Evolutionary conservation across 2,797 vertebrate genomes (phyloP).

Genomic region (Anguilla pacifica): DNA sequence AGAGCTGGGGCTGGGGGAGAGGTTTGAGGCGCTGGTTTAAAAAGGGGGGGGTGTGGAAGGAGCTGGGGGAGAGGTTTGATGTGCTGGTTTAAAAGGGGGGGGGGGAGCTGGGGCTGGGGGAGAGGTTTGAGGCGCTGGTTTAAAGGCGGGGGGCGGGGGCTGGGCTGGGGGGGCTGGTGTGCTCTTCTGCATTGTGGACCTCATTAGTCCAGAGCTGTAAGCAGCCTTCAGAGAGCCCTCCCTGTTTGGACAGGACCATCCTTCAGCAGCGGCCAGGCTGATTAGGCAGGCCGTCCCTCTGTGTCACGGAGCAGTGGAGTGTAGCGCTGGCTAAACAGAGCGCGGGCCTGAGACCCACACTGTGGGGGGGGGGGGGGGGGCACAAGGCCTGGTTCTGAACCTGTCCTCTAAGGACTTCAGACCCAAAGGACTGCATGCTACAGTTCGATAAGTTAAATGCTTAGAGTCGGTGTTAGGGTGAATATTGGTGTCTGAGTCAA

Average conservation of each 20-base stretch:
- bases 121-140: no score
- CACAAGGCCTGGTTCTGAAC: background rate
- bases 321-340: background rate
- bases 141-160: no score
- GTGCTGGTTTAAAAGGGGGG: no score
- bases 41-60: no score
- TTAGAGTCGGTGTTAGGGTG: background rate
- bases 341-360: background rate
- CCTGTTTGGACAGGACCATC: background rate
- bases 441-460: background rate
- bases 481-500: background rate
- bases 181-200: background rate
- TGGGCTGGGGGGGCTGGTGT: background rate
- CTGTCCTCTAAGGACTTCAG: background rate
- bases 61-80: no score
- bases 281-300: background rate
- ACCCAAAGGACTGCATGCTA: background rate
- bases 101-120: no score
- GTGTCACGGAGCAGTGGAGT: background rate
- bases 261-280: background rate
- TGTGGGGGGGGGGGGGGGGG: background rate
- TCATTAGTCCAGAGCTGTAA: background rate
- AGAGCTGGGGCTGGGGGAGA: no score
- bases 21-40: no score
- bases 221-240: background rate